Evolutionary conservation across 2,113 vertebrate species (phyloP), one percentile per base, ranked within the genome.

Genomic region (Galbula dea): DNA sequence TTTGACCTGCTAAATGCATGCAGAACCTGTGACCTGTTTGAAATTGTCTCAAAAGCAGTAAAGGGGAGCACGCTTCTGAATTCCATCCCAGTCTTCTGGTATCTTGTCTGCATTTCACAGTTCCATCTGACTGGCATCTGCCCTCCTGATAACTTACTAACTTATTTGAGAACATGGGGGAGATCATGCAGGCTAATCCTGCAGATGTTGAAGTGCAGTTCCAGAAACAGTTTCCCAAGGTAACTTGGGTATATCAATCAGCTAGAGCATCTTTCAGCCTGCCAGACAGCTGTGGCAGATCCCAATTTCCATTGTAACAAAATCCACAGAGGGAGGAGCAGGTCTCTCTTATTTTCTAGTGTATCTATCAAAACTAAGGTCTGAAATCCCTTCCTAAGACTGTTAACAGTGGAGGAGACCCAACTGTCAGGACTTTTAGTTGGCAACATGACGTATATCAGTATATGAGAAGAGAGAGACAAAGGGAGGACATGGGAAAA

Each of bases 281-380:
- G 11, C 45, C n/a, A 43, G 58, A 59, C 13, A 71, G 29, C 57
- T 86, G 10, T 83, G 65, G 17, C 37, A 74, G 17, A 55, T 71
- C 52, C 18, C 30, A 87, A 6, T 26, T 57, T 68, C 27, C 30
- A 18, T 16, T 55, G 22, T 55, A 63, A 57, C 20, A 34, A 89
- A 89, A 72, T 63, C 24, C 43, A 39, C 37, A 59, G 29, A 58
- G 75, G 22, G 77, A 89, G 29, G 20, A 87, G 12, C 10, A 18
- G 8, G 4, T 45, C 24, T 80, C 30, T 41, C 1, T 76, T 65
- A 10, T 76, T 68, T 76, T 83, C 34, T 67, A 32, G 37, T 62
- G 22, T 29, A 39, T 45, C 24, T 63, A 6, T 68, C 17, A 51
- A 85, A 87, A 68, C 29, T 0, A 0, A 10, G 5, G 15, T 72